phyloP scores from a whole-genome alignment of 1,140 invertebrate genomes.

The Zaprionus inermis region DNA sequence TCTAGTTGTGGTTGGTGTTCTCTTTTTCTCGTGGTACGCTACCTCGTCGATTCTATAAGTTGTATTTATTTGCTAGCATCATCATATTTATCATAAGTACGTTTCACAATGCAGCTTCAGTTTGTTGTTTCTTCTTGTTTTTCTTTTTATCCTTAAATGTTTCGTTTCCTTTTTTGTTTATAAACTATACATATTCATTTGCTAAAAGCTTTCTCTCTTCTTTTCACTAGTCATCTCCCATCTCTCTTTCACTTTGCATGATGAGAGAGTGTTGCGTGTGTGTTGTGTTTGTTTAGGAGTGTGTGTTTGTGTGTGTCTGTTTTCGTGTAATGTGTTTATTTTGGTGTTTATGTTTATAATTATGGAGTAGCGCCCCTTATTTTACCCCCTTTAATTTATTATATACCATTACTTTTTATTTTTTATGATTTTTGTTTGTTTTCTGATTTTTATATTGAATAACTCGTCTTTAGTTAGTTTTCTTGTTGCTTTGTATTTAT shows the following conservation, averaged over 20 bases:
- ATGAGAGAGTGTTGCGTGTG: constrained; percentile 1
- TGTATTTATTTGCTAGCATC: constrained; percentile 63
- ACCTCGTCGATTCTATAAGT: constrained; percentile 21
- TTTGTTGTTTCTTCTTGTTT: constrained; percentile 29
- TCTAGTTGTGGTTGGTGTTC: constrained; percentile 24
- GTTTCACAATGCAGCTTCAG: constrained; percentile 73
- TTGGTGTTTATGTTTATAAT: constrained; percentile 17
- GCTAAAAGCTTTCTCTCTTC: constrained; percentile 55
- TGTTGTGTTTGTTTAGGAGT: constrained; percentile 11
- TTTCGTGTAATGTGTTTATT: constrained; percentile 18
- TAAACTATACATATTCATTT: constrained; percentile 45
- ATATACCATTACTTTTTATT: constrained; percentile 5
- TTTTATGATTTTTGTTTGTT: constrained; percentile 12
- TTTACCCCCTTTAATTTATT: constrained; percentile 25
- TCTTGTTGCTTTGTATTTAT: neutral
- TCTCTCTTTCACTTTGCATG: constrained; percentile 27
- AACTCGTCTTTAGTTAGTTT: neutral
- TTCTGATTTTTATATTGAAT: constrained; percentile 6
- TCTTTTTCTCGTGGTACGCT: constrained; percentile 14
- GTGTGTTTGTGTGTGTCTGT: constrained; percentile 29
- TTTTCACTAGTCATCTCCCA: constrained; percentile 44
- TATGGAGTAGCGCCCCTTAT: constrained; percentile 25
- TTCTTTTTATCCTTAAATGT: constrained; percentile 1
- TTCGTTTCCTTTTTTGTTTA: constrained; percentile 24
- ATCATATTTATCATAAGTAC: constrained; percentile 72